phyloP scores from a whole-genome alignment of 1,140 invertebrate species.

The Amphibalanus amphitrite region DNA sequence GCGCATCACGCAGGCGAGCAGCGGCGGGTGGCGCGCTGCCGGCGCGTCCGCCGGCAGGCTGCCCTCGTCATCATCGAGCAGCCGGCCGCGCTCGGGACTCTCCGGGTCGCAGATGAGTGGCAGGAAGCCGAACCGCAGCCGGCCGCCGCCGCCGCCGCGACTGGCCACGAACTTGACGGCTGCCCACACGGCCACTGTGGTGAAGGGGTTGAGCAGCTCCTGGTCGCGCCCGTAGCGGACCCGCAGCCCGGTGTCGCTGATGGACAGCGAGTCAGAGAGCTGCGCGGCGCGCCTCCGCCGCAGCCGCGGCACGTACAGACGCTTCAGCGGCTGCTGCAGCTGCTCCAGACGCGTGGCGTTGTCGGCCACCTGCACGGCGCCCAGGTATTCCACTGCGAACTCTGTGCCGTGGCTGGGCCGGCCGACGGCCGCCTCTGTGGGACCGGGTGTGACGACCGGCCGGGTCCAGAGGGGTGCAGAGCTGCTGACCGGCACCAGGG shows the following conservation, averaged over 20 bases:
- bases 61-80: constrained; percentile 16
- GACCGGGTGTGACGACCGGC: no score
- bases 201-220: constrained; percentile 52
- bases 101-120: constrained; percentile 69
- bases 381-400: constrained; percentile 52
- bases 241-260: constrained; percentile 44
- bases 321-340: constrained; percentile 56
- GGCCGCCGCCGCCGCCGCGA: constrained; percentile 17
- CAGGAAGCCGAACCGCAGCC: constrained; percentile 50
- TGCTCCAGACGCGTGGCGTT: constrained; percentile 64
- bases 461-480: no score
- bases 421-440: no score
- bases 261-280: constrained; percentile 39
- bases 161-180: constrained; percentile 48
- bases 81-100: constrained; percentile 26
- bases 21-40: constrained; percentile 44
- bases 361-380: constrained; percentile 51
- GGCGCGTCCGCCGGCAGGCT: constrained; percentile 13
- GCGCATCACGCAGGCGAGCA: constrained; percentile 79
- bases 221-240: constrained; percentile 34
- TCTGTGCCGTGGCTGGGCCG: constrained; percentile 8
- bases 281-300: constrained; percentile 26
- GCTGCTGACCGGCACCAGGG: no score
- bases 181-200: constrained; percentile 82
- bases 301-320: constrained; percentile 44